Percentiles rank a stretch among this genome's conserved stretches.
Evolutionary conservation across 2,888 invertebrate genomes (phyloP).

Genomic region (Allolobophora icterica): DNA sequence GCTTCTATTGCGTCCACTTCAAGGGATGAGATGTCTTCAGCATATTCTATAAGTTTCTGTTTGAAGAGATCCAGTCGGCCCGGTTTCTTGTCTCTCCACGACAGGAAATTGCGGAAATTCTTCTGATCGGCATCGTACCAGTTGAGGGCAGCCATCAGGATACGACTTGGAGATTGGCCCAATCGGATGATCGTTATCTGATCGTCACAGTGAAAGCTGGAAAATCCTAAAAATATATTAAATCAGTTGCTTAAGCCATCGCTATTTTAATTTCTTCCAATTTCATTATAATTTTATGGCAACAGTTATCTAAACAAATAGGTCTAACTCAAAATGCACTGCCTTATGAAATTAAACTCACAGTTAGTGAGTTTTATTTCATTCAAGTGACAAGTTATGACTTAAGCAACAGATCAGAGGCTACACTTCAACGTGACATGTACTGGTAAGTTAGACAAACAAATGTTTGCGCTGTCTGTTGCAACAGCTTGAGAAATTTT

Average conservation of each 20-base stretch:
- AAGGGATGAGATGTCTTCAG: constrained; percentile 38
- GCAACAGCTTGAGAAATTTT: too few species aligned
- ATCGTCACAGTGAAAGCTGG: constrained; percentile 42
- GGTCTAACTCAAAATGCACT: too few species aligned
- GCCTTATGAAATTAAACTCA: too few species aligned
- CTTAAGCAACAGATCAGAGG: too few species aligned
- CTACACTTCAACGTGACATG: too few species aligned
- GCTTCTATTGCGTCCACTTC: constrained; percentile 46
- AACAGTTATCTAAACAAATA: not conserved
- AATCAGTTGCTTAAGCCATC: not conserved
- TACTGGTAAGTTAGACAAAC: too few species aligned
- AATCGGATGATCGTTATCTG: constrained; percentile 47
- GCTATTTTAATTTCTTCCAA: not conserved
- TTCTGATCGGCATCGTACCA: constrained; percentile 44
- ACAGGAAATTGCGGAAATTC: constrained; percentile 47
- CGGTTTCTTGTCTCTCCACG: constrained; percentile 41
- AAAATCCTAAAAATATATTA: constrained; percentile 41
- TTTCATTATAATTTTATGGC: not conserved
- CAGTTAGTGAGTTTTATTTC: too few species aligned
- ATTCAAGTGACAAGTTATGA: too few species aligned
- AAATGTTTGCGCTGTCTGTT: too few species aligned
- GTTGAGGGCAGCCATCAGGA: constrained; percentile 47
- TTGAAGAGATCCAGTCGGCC: constrained; percentile 45
- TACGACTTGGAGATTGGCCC: constrained; percentile 50
- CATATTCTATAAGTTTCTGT: constrained; percentile 41